These are phyloP conservation scores for Hylomyscus alleni DNA, from an alignment of 2,797 vertebrate genomes.

Conservation along the genomic window DNA sequence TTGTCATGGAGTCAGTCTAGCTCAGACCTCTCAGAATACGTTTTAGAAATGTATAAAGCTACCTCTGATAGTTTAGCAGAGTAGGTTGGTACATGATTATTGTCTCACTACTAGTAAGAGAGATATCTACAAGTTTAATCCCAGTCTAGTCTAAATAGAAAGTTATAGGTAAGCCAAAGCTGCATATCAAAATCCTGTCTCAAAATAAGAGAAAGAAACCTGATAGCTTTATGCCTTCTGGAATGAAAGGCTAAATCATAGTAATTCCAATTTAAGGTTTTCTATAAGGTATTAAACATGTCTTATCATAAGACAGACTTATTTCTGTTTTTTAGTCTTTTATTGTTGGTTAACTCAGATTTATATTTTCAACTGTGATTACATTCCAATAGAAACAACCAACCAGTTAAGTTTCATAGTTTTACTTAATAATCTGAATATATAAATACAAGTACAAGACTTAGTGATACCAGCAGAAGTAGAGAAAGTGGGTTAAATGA, in stretches of 20 bases:
- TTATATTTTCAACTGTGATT: not conserved
- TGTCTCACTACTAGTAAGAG: not conserved
- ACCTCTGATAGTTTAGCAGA: not conserved
- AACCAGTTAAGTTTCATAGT: not conserved
- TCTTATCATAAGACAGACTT: not conserved
- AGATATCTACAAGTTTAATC: not conserved
- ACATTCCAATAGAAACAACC: too few relatives aligned
- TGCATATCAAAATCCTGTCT: not conserved
- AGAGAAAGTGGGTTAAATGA: not conserved
- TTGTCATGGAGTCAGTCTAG: too few relatives aligned
- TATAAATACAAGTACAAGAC: not conserved
- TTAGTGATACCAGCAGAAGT: not conserved
- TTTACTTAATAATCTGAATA: not conserved
- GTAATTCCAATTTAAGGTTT: not conserved
- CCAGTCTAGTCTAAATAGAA: not conserved
- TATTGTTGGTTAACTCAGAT: not conserved
- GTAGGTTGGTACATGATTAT: not conserved
- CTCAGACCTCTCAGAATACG: not conserved
- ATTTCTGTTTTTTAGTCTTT: not conserved
- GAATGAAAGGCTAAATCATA: not conserved
- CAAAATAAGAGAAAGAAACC: not conserved
- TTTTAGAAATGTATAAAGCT: not conserved
- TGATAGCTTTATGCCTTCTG: not conserved
- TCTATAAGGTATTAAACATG: not conserved
- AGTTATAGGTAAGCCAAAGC: not conserved